A percentile compares a stretch with the other conserved stretches of the same genome.
Conservation (phyloP, 2,113 vertebrate species). For the Dasyornis broadbenti region DNA sequence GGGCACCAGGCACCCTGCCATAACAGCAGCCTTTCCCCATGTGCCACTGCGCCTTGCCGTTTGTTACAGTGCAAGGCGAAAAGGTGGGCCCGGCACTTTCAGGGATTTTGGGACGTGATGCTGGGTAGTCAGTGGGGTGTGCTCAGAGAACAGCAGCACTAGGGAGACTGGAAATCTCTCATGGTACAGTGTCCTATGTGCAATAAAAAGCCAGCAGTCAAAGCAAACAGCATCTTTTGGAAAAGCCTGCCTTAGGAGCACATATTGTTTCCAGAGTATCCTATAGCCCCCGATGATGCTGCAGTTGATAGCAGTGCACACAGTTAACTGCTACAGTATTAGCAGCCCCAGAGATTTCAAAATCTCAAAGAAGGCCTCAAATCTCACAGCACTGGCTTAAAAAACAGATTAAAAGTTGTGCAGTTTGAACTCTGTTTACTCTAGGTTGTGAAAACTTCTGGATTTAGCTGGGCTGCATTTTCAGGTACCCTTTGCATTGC, state of each 20-base stretch:
- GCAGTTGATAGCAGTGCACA: not conserved
- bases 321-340: not conserved
- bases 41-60: not conserved
- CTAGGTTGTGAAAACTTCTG: not conserved
- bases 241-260: not conserved
- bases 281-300: not conserved
- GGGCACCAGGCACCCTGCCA: not conserved
- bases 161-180: not conserved
- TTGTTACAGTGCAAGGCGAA: not conserved
- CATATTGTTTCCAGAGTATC: not conserved
- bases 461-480: not conserved
- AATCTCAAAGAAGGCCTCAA: not conserved
- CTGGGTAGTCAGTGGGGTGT: not conserved
- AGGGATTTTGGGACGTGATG: not conserved
- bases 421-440: not conserved
- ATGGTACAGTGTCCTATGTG: rapidly evolving
- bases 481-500: not conserved
- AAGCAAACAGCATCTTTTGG: not conserved
- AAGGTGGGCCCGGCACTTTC: not conserved
- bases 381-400: not conserved
- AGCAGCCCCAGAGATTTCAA: not conserved
- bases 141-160: not conserved
- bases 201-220: not conserved
- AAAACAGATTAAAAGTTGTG: not conserved
- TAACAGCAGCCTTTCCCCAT: not conserved